A percentile compares a stretch with the other conserved stretches of the same genome.
These are phyloP conservation scores for Pollachius pollachius DNA, from an alignment of 2,113 vertebrate genomes.

Conservation along the genomic window DNA sequence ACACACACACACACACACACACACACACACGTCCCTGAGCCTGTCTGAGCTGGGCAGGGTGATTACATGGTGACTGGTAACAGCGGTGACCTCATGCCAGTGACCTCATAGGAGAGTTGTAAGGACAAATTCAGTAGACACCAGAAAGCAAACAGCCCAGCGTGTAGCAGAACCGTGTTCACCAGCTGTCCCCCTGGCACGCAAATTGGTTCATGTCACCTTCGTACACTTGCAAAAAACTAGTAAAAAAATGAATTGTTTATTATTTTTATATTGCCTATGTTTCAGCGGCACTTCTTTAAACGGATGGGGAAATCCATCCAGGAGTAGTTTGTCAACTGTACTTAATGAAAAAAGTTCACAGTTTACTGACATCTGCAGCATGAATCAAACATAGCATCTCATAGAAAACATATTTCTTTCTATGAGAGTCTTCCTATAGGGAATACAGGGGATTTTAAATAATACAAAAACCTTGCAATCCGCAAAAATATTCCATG, in stretches of 20 bases:
- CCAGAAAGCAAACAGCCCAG: neutral
- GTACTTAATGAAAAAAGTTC: too few relatives aligned
- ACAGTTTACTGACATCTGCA: too few relatives aligned
- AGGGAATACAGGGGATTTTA: too few relatives aligned
- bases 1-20: neutral
- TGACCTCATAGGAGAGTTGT: slow-evolving; percentile 40
- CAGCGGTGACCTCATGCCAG: slow-evolving; percentile 44
- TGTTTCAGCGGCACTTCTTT: neutral
- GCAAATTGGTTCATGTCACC: neutral
- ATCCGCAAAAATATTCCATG: too few relatives aligned
- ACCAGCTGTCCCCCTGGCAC: neutral
- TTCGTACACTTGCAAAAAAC: neutral
- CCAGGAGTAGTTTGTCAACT: too few relatives aligned
- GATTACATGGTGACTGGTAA: slow-evolving; percentile 33
- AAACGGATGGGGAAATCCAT: too few relatives aligned
- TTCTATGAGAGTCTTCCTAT: too few relatives aligned
- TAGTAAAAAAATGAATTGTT: neutral
- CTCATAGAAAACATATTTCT: too few relatives aligned
- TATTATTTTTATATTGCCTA: neutral
- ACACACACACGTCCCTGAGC: neutral
- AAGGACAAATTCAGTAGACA: too few relatives aligned
- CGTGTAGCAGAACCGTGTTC: slow-evolving; percentile 19
- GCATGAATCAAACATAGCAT: too few relatives aligned
- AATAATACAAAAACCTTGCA: too few relatives aligned
- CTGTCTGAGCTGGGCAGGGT: slow-evolving; percentile 3